A percentile compares a stretch with the other conserved stretches of the same genome.
Evolutionary conservation across 2,113 vertebrate species (phyloP).

Genomic region (Indicator maculatus): DNA sequence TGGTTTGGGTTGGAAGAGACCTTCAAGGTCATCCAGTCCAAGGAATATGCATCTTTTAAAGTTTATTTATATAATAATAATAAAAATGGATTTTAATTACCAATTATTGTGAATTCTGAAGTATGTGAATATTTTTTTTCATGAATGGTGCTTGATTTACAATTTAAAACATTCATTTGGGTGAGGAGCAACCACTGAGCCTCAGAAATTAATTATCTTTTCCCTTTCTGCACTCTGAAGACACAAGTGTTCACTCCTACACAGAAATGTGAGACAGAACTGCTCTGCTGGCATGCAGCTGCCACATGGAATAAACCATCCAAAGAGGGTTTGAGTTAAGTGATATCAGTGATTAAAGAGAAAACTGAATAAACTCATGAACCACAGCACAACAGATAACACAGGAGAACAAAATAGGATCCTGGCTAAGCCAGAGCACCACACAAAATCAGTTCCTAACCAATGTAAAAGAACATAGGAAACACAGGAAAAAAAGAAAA

Average conservation of each 20-base stretch:
- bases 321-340: not conserved
- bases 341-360: not conserved
- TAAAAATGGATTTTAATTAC: not conserved
- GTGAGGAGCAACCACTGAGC: not conserved
- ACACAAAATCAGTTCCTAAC: not conserved
- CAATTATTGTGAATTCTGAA: not conserved
- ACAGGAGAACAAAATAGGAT: not conserved
- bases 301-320: not conserved
- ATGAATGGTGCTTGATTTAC: fast-evolving
- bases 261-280: not conserved
- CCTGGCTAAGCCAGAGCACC: not conserved
- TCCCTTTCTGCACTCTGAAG: not conserved
- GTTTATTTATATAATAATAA: not conserved
- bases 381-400: not conserved
- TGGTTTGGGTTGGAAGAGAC: no score
- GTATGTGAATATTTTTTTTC: not conserved
- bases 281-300: not conserved
- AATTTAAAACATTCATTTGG: not conserved
- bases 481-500: no score
- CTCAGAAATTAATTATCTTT: not conserved
- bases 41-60: not conserved
- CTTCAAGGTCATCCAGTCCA: no score
- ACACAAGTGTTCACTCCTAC: not conserved
- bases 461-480: not conserved
- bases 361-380: not conserved